Percentiles rank a stretch among this genome's conserved stretches.
Conservation (phyloP, 2,797 vertebrate genomes). For the Prionace glauca region DNA sequence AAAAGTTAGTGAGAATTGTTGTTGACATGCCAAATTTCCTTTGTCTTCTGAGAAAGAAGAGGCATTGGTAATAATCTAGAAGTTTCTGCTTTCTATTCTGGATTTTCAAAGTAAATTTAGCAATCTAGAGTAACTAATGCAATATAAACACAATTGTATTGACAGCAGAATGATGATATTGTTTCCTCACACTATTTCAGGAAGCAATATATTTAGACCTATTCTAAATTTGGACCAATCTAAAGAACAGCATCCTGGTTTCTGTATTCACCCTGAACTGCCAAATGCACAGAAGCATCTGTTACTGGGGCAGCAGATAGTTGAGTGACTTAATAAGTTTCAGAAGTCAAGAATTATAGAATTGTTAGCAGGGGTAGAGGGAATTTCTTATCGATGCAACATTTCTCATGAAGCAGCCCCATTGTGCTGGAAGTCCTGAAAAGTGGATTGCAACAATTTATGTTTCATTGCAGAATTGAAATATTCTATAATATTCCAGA, state of each 20-base stretch:
- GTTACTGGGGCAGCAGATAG: conserved; percentile 3
- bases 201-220: neutral
- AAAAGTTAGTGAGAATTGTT: too few species aligned
- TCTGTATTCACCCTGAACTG: conserved; percentile 11
- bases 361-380: neutral
- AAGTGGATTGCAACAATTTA: neutral
- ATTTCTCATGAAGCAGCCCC: neutral
- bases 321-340: neutral
- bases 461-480: neutral
- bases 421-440: too few species aligned
- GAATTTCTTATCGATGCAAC: neutral
- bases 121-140: neutral
- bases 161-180: neutral
- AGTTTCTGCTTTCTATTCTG: neutral
- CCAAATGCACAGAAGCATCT: conserved; percentile 4
- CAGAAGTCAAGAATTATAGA: neutral
- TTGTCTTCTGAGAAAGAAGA: too few species aligned
- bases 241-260: neutral
- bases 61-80: neutral
- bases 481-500: neutral
- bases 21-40: too few species aligned
- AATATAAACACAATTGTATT: neutral
- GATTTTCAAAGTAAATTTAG: neutral
- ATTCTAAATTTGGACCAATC: conserved; percentile 17
- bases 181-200: neutral